A percentile compares a stretch with the other conserved stretches of the same genome.
Conservation (phyloP, 2,113 vertebrate genomes). For the Dendrocopos noguchii region DNA sequence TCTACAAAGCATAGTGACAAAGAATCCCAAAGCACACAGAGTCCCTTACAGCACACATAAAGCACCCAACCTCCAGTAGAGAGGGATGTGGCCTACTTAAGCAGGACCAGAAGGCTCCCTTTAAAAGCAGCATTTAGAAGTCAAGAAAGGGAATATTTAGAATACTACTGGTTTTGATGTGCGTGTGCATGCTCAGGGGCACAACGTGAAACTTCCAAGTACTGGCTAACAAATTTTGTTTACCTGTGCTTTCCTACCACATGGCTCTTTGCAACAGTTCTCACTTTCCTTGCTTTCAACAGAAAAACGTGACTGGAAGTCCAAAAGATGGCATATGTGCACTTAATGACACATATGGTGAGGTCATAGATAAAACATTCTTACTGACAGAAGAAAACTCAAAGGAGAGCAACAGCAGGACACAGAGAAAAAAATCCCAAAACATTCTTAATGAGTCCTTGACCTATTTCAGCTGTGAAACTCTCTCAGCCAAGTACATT, state of each 20-base stretch:
- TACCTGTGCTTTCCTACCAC: background rate
- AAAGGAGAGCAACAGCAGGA: background rate
- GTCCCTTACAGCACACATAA: too few relatives aligned
- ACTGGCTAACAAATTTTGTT: background rate
- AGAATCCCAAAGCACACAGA: too few relatives aligned
- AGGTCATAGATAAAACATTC: background rate
- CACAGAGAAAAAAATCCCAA: background rate
- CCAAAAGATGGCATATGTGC: background rate
- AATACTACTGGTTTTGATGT: rapidly evolving
- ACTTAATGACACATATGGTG: background rate
- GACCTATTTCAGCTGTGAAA: background rate
- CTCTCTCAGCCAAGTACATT: background rate
- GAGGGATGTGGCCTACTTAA: background rate
- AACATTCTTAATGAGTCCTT: background rate
- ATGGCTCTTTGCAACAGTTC: background rate
- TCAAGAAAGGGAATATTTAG: background rate
- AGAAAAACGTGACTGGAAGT: background rate
- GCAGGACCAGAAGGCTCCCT: background rate
- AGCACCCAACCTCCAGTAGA: too few relatives aligned
- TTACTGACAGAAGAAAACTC: background rate
- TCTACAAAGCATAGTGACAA: too few relatives aligned
- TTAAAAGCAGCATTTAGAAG: background rate
- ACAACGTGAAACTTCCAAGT: rapidly evolving
- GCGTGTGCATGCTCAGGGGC: rapidly evolving
- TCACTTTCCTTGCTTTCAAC: background rate